phyloP scores from a whole-genome alignment of 1,140 invertebrate species.

The Ooceraea biroi region DNA sequence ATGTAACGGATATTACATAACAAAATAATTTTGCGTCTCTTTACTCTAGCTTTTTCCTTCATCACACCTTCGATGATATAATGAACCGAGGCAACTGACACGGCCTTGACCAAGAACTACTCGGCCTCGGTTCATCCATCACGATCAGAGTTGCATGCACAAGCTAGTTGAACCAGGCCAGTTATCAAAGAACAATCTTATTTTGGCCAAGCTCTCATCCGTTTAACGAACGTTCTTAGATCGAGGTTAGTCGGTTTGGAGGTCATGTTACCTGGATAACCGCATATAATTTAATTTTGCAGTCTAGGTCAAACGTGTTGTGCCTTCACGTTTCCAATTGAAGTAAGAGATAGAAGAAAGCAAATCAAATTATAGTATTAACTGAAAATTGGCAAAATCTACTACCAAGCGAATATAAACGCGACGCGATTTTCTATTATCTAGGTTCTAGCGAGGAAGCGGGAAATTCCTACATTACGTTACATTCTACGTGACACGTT shows the following conservation, averaged over 20 bases:
- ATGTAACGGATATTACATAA: no score
- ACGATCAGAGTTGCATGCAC: constrained; percentile 50
- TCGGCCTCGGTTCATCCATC: constrained; percentile 41
- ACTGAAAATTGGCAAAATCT: constrained; percentile 21
- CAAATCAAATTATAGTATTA: constrained; percentile 7
- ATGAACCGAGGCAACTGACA: constrained; percentile 48
- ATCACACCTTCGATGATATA: not conserved
- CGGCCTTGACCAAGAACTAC: constrained; percentile 37
- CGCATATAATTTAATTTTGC: not conserved
- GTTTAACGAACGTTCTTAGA: constrained; percentile 29
- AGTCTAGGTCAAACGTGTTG: not conserved
- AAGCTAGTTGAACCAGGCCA: constrained; percentile 11
- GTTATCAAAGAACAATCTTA: constrained; percentile 42
- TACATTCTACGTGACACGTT: constrained; percentile 34
- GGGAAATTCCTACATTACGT: not conserved
- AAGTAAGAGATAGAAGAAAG: not conserved
- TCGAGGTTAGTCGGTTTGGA: constrained; percentile 22
- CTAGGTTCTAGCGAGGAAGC: not conserved
- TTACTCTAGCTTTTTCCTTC: constrained; percentile 39
- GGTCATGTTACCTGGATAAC: not conserved
- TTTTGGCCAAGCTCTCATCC: constrained; percentile 37
- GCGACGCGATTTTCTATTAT: constrained; percentile 38
- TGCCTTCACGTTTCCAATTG: not conserved
- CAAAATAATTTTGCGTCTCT: no score
- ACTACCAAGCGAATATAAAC: constrained; percentile 2